phyloP scores from a whole-genome alignment of 1,140 invertebrate genomes.

The Drosophila saltans region DNA sequence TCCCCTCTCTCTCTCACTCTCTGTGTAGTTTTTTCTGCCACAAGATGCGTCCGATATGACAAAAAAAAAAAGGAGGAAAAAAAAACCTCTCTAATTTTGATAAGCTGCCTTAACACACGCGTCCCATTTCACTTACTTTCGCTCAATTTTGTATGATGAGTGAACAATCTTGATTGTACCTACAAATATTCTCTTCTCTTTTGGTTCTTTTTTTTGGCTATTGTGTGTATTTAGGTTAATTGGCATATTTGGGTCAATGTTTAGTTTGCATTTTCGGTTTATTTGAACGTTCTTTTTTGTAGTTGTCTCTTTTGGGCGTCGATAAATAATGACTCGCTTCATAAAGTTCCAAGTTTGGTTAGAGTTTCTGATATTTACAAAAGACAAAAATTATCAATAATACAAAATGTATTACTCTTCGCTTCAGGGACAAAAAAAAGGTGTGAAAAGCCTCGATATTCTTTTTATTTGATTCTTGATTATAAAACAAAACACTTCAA shows the following conservation, averaged over 20 bases:
- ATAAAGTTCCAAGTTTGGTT: conserved; percentile 4
- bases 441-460: too few relatives aligned
- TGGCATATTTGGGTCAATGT: conserved; percentile 74
- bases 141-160: conserved; percentile 46
- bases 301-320: conserved; percentile 6
- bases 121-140: conserved; percentile 18
- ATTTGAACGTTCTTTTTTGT: not conserved
- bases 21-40: conserved; percentile 28
- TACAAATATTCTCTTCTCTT: conserved; percentile 23
- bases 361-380: not conserved
- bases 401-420: too few relatives aligned
- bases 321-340: conserved; percentile 40
- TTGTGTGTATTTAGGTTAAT: conserved; percentile 58
- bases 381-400: too few relatives aligned
- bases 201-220: conserved; percentile 4
- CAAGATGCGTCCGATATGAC: conserved; percentile 57
- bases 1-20: not conserved
- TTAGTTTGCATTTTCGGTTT: conserved; percentile 64
- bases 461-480: too few relatives aligned
- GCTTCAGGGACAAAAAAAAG: too few relatives aligned
- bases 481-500: too few relatives aligned
- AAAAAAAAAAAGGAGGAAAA: conserved; percentile 18
- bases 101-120: conserved; percentile 33
- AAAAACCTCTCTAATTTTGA: conserved; percentile 22
- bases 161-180: conserved; percentile 52